These are phyloP conservation scores for Panurus biarmicus DNA, from an alignment of 2,113 vertebrate genomes.

Conservation along the genomic window DNA sequence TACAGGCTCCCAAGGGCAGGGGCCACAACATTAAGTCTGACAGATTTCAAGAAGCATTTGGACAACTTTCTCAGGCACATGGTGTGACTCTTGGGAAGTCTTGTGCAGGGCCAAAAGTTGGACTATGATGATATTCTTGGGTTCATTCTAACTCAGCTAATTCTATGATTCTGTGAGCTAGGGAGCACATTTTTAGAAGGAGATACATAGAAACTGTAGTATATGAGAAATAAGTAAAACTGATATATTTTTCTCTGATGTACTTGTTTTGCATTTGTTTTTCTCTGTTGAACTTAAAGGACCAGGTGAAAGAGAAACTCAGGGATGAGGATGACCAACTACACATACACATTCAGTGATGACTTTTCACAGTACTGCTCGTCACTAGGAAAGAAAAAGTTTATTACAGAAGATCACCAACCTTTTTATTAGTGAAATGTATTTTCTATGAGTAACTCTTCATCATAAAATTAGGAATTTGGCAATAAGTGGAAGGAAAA, in stretches of 20 bases:
- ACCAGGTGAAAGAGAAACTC: neutral
- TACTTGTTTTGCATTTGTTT: neutral
- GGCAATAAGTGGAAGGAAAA: neutral
- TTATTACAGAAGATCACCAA: neutral
- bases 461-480: neutral
- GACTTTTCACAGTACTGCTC: neutral
- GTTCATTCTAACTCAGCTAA: neutral
- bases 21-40: no score
- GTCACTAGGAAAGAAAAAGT: neutral
- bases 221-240: accelerated
- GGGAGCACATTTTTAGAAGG: neutral
- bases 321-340: neutral
- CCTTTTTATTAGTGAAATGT: neutral
- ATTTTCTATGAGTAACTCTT: neutral
- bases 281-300: neutral
- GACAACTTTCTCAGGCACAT: neutral
- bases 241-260: neutral
- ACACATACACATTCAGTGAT: neutral
- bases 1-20: neutral
- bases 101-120: neutral
- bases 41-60: neutral
- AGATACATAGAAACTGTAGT: neutral
- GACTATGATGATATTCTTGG: neutral
- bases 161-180: neutral
- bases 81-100: neutral